phyloP scores from a whole-genome alignment of 2,888 invertebrate species.

The Nephrotoma flavescens region DNA sequence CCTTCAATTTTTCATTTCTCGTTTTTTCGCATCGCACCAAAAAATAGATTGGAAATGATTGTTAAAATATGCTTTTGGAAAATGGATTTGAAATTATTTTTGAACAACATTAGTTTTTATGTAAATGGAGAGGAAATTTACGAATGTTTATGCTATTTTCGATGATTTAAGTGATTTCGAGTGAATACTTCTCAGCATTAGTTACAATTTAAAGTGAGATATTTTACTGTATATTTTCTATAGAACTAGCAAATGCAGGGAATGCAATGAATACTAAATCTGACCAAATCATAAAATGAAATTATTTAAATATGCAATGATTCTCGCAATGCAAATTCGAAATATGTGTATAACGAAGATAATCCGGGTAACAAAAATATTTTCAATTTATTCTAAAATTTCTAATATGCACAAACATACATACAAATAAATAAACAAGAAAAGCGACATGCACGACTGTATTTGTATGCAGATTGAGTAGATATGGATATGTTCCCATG shows the following conservation, averaged over 20 bases:
- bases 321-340: not conserved
- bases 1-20: not conserved
- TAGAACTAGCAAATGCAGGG: no score
- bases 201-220: not conserved
- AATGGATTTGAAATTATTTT: not conserved
- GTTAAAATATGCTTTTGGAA: not conserved
- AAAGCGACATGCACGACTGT: not conserved
- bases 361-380: not conserved
- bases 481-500: not conserved
- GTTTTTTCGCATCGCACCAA: not conserved
- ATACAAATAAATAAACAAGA: not conserved
- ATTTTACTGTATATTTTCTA: not conserved
- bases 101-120: not conserved
- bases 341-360: not conserved
- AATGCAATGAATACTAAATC: not conserved
- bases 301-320: not conserved
- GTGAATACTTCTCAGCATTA: not conserved
- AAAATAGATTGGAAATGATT: not conserved
- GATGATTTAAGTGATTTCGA: not conserved
- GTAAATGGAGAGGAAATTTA: not conserved
- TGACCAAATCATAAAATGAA: not conserved
- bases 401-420: not conserved
- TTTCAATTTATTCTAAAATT: not conserved
- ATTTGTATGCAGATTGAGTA: not conserved
- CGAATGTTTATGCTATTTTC: not conserved